Percentiles rank a stretch among this genome's conserved stretches.
Evolutionary conservation across 1,140 invertebrate species (phyloP).

Genomic region (Pseudoatta argentina): DNA sequence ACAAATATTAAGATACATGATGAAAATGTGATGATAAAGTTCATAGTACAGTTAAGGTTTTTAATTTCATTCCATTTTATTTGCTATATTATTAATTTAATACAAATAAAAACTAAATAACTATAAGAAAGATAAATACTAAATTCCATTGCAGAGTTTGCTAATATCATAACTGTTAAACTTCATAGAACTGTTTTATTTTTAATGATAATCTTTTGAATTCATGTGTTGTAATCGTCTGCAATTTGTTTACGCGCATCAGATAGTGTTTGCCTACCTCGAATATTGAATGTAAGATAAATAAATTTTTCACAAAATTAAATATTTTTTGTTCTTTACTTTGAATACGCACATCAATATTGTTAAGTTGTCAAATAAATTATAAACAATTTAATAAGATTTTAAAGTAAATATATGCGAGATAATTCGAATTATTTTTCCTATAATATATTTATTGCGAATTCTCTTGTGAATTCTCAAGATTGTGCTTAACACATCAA

Average conservation of each 20-base stretch:
- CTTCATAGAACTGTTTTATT: neutral
- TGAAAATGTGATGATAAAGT: neutral
- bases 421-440: neutral
- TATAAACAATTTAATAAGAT: too few species aligned
- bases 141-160: neutral
- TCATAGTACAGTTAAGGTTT: neutral
- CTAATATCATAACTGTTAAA: neutral
- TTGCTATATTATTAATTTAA: neutral
- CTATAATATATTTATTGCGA: too few species aligned
- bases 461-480: too few species aligned
- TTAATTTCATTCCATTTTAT: neutral
- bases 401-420: neutral
- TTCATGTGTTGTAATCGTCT: neutral
- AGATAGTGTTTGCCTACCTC: slow-evolving; percentile 43
- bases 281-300: slow-evolving; percentile 24
- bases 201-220: slow-evolving; percentile 3
- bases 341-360: neutral
- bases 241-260: neutral
- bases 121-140: neutral
- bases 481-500: too few species aligned
- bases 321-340: neutral
- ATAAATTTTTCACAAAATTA: slow-evolving; percentile 45
- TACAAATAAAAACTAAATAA: too few species aligned
- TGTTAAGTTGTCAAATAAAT: neutral
- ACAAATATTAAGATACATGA: slow-evolving; percentile 81